These are phyloP conservation scores for Synanthedon myopaeformis DNA, from an alignment of 2,888 invertebrate genomes.

Conservation along the genomic window DNA sequence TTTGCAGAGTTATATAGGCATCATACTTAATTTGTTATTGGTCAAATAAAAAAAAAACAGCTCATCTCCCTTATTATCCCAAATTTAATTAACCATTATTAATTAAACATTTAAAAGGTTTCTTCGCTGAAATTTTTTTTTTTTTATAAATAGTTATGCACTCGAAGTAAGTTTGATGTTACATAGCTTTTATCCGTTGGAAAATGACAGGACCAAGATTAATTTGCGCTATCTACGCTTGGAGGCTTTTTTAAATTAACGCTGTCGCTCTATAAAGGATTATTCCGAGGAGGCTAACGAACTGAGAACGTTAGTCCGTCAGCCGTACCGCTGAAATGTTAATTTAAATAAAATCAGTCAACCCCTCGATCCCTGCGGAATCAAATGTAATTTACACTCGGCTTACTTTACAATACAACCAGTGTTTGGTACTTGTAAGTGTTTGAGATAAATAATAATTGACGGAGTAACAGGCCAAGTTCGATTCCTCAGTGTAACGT, in stretches of 20 bases:
- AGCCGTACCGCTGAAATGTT: background rate
- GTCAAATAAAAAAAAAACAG: too few species aligned
- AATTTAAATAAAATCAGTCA: background rate
- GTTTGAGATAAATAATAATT: too few species aligned
- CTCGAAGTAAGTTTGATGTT: background rate
- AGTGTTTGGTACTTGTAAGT: background rate
- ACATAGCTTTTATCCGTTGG: background rate
- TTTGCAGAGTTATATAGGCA: too few species aligned
- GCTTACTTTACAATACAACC: background rate
- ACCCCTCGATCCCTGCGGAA: background rate
- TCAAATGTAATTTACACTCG: background rate
- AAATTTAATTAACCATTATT: too few species aligned
- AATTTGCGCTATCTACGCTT: background rate
- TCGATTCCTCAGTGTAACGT: too few species aligned
- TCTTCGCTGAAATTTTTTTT: background rate
- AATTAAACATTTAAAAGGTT: background rate
- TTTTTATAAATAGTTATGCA: background rate
- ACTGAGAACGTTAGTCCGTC: background rate
- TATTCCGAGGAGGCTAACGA: background rate
- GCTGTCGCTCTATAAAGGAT: background rate
- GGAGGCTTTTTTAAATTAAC: background rate
- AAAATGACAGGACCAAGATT: background rate
- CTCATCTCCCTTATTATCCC: too few species aligned
- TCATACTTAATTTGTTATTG: too few species aligned
- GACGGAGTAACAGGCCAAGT: too few species aligned